Conservation (phyloP, 2,888 invertebrate genomes). For the Subacronicta megacephala region DNA sequence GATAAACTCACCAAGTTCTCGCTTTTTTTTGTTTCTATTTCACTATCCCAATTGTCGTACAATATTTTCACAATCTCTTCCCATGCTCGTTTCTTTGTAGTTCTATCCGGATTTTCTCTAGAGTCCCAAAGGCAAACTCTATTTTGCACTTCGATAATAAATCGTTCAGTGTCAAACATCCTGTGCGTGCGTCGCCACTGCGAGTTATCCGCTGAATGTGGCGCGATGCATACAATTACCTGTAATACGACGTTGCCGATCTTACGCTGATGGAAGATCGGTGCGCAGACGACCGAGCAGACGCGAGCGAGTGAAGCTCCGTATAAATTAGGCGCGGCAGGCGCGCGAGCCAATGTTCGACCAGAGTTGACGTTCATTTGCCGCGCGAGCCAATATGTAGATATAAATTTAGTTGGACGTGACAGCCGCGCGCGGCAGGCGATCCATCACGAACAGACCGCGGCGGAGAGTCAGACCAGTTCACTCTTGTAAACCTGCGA, state of each 20-base stretch:
- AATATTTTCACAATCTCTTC: too few species aligned
- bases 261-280: too few species aligned
- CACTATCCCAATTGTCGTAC: too few species aligned
- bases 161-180: conserved; percentile 29
- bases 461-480: conserved; percentile 26
- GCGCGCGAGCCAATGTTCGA: conserved; percentile 17
- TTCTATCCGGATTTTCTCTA: conserved; percentile 30
- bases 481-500: conserved; percentile 25
- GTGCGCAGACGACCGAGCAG: too few species aligned
- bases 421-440: conserved; percentile 32
- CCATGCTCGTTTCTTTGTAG: conserved; percentile 9
- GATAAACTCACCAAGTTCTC: too few species aligned
- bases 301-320: too few species aligned
- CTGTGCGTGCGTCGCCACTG: conserved; percentile 13
- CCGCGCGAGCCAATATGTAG: conserved; percentile 25
- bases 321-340: conserved; percentile 1
- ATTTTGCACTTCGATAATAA: conserved; percentile 26
- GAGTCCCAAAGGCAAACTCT: conserved; percentile 31
- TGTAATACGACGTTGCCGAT: too few species aligned
- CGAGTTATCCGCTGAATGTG: conserved; percentile 18
- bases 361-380: conserved; percentile 22
- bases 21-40: too few species aligned
- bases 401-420: conserved; percentile 31
- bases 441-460: conserved; percentile 31
- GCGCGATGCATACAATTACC: conserved; percentile 6